These are phyloP conservation scores for Microchrysa polita DNA, from an alignment of 2,888 invertebrate genomes.

Conservation along the genomic window DNA sequence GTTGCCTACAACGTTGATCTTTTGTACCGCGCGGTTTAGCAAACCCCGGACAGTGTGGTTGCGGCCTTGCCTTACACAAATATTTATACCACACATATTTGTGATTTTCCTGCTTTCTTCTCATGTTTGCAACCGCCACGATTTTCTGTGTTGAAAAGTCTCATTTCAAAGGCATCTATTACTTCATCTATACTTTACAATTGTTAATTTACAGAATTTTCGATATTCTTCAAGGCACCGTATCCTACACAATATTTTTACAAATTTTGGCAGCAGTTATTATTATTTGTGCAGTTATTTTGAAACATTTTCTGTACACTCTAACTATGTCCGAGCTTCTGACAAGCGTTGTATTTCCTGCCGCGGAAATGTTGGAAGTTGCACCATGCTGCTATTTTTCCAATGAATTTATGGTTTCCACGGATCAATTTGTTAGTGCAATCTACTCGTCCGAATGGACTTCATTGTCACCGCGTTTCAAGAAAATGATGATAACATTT, in stretches of 20 bases:
- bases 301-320: conserved; percentile 50
- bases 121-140: no score
- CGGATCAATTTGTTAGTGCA: conserved; percentile 51
- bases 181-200: no score
- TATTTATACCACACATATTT: no score
- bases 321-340: conserved; percentile 46
- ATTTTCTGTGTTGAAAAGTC: no score
- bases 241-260: conserved; percentile 52
- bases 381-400: conserved; percentile 54
- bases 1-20: no score
- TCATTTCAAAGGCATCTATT: no score
- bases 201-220: conserved; percentile 53
- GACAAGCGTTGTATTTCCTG: conserved; percentile 47
- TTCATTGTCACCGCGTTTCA: conserved; percentile 52
- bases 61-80: no score
- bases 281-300: conserved; percentile 51
- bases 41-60: no score
- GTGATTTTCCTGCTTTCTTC: no score
- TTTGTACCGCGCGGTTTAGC: no score
- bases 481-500: conserved; percentile 54
- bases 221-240: conserved; percentile 50
- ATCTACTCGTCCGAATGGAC: conserved; percentile 55
- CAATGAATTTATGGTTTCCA: conserved; percentile 51
- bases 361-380: conserved; percentile 50
- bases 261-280: conserved; percentile 53